Percentiles rank a stretch among this genome's conserved stretches.
Conservation (phyloP, 2,888 invertebrate genomes). For the Achlya flavicornis region DNA sequence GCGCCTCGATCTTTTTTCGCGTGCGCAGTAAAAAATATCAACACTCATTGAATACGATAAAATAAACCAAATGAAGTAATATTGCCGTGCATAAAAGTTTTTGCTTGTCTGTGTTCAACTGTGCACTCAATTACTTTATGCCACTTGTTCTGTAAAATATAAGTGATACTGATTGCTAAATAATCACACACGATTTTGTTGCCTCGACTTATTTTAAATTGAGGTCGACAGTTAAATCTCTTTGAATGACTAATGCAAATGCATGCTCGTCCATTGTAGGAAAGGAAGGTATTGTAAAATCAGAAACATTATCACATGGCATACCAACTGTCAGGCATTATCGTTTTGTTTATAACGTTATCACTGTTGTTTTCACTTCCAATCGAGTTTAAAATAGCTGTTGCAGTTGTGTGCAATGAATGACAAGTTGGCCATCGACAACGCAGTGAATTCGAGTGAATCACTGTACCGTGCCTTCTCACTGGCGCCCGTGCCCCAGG, state of each 20-base stretch:
- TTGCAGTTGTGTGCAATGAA: neutral
- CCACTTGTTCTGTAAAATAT: constrained; percentile 17
- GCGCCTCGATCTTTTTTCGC: constrained; percentile 34
- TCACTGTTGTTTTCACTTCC: neutral
- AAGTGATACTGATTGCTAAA: neutral
- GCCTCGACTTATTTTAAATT: neutral
- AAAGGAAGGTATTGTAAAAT: neutral
- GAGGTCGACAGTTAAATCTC: neutral
- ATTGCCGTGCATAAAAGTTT: neutral
- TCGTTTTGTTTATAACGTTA: neutral
- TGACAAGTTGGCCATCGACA: neutral
- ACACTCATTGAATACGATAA: constrained; percentile 32
- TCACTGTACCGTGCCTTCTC: constrained; percentile 28
- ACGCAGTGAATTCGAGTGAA: constrained; percentile 32
- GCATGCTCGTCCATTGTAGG: neutral
- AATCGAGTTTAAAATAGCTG: neutral
- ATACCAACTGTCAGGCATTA: neutral
- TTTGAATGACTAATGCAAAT: neutral
- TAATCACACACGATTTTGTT: neutral
- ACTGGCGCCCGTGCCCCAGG: constrained; percentile 1
- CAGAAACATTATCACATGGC: neutral
- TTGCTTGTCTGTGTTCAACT: constrained; percentile 1
- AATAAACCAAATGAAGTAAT: constrained; percentile 21
- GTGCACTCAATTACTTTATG: constrained; percentile 22
- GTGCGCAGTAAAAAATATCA: constrained; percentile 32